phyloP scores from a whole-genome alignment of 2,113 vertebrate species.

The Melospiza melodia region DNA sequence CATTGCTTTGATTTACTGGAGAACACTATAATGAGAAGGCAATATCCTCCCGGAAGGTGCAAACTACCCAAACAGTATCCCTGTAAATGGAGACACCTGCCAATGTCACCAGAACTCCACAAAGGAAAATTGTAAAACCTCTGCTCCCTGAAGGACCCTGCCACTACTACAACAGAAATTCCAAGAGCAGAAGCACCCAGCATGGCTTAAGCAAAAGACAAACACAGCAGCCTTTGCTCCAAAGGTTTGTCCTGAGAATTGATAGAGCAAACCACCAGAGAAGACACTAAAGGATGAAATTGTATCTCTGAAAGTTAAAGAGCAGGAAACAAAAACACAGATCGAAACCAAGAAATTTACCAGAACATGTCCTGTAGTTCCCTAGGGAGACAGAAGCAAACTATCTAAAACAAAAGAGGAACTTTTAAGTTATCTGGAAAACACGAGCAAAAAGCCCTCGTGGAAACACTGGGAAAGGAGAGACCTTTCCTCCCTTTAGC shows the following conservation, averaged over 20 bases:
- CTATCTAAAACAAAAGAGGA: background rate
- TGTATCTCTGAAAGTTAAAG: background rate
- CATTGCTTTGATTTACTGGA: background rate
- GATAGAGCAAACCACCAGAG: background rate
- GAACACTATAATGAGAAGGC: background rate
- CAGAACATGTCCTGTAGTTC: background rate
- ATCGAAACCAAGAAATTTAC: background rate
- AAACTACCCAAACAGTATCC: background rate
- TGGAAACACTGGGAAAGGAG: background rate
- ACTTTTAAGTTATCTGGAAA: background rate
- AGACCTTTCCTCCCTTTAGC: background rate
- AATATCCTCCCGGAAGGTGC: background rate
- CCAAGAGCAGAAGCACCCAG: background rate
- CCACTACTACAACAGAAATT: background rate
- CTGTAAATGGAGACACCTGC: background rate
- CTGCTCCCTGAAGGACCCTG: background rate
- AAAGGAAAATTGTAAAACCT: background rate
- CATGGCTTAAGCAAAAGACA: background rate
- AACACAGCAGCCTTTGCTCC: background rate
- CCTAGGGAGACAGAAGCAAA: background rate
- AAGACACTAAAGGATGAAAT: background rate
- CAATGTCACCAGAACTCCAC: background rate
- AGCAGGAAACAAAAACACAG: background rate
- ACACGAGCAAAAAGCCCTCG: background rate
- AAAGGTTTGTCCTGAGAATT: background rate